phyloP scores from a whole-genome alignment of 2,113 vertebrate genomes.

The Gallinago jamesoni region DNA sequence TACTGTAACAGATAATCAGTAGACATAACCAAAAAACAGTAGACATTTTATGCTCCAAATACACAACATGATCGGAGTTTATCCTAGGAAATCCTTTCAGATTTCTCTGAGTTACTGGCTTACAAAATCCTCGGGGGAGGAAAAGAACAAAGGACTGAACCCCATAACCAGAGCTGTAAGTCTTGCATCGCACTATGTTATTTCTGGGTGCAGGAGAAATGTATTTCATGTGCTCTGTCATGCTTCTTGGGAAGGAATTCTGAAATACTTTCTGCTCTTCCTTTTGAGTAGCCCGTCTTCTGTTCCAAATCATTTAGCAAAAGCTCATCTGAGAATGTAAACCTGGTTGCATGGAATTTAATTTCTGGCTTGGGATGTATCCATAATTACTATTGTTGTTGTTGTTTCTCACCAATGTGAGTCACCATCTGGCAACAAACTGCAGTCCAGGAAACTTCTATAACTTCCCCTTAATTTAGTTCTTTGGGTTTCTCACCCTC shows the following conservation, averaged over 20 bases:
- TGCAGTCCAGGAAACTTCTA: background rate
- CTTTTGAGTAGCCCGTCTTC: background rate
- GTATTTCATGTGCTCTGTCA: background rate
- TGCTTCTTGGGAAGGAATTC: background rate
- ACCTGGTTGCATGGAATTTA: background rate
- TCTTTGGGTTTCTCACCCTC: constrained; percentile 29
- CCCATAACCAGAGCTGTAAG: background rate
- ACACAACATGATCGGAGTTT: background rate
- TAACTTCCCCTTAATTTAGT: constrained; percentile 7
- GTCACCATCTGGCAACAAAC: constrained; percentile 3
- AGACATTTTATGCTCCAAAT: background rate
- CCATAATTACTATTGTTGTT: constrained; percentile 1
- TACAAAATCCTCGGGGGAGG: background rate
- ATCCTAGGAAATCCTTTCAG: background rate
- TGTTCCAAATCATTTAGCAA: background rate
- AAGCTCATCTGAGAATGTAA: background rate
- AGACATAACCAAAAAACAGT: background rate
- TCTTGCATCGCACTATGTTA: background rate
- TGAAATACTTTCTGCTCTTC: background rate
- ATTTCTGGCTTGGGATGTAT: background rate
- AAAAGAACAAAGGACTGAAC: background rate
- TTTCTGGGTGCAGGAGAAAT: background rate
- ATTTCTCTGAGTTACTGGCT: background rate
- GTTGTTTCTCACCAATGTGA: constrained; percentile 32
- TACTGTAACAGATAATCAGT: background rate